Percentiles rank a stretch among this genome's conserved stretches.
Conservation (phyloP, 2,113 vertebrate genomes). For the Verasper variegatus region DNA sequence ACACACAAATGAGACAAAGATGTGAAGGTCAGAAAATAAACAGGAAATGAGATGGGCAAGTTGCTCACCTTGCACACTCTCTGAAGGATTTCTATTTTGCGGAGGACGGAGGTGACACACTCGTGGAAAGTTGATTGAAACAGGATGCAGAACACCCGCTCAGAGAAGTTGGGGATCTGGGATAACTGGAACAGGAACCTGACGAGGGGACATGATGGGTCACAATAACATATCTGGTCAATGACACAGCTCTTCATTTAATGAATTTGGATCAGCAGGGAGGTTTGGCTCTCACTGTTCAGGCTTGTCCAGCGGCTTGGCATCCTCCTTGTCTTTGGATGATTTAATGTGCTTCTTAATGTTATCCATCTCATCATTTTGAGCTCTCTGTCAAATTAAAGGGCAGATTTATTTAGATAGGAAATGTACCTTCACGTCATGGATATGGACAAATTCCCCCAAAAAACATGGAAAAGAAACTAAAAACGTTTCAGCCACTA, state of each 20-base stretch:
- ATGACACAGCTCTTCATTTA: not conserved
- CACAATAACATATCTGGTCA: slow-evolving; percentile 3
- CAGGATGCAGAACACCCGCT: slow-evolving; percentile 94
- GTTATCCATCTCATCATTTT: slow-evolving; percentile 91
- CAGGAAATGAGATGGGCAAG: not conserved
- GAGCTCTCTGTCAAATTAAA: slow-evolving; percentile 87
- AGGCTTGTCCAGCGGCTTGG: slow-evolving; percentile 94
- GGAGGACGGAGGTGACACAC: slow-evolving; percentile 87
- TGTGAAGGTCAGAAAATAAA: slow-evolving; percentile 4
- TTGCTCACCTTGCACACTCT: slow-evolving; percentile 89
- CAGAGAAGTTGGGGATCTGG: slow-evolving; percentile 94
- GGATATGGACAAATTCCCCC: not conserved
- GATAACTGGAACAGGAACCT: slow-evolving; percentile 96
- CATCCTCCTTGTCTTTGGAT: slow-evolving; percentile 87
- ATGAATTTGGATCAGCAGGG: not conserved
- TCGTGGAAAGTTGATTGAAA: slow-evolving; percentile 95
- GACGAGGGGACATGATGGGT: slow-evolving; percentile 23
- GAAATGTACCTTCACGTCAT: not conserved
- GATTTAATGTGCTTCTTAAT: slow-evolving; percentile 91
- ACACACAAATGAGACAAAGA: slow-evolving; percentile 12
- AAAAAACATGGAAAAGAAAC: too few species aligned
- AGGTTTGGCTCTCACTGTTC: slow-evolving; percentile 89
- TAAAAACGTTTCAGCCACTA: too few species aligned
- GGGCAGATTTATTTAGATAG: not conserved
- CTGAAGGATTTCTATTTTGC: slow-evolving; percentile 92